Evolutionary conservation across 1,140 invertebrate genomes (phyloP).

Genomic region (Drosophila paulistorum): DNA sequence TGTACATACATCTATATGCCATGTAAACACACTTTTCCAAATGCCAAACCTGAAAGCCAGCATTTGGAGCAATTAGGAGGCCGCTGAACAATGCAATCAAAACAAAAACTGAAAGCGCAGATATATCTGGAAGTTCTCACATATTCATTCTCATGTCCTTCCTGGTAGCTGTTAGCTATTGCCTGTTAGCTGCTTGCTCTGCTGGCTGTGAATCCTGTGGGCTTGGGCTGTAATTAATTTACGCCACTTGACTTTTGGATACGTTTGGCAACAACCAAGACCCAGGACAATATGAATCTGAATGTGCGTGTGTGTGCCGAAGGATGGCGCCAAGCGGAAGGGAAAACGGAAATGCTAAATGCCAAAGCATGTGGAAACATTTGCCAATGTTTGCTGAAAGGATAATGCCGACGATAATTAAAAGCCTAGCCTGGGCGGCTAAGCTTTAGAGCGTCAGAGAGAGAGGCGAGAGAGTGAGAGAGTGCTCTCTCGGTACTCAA

Average conservation of each 20-base stretch:
- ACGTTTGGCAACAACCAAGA: constrained; percentile 26
- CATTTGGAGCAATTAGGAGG: constrained; percentile 27
- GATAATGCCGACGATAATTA: constrained; percentile 51
- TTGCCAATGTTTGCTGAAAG: constrained; percentile 53
- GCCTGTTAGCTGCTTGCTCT: not conserved
- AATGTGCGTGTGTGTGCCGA: not conserved
- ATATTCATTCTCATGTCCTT: constrained; percentile 3
- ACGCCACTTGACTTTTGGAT: constrained; percentile 58
- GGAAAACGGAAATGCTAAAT: constrained; percentile 45
- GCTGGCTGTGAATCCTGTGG: constrained; percentile 11
- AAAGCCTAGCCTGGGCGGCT: constrained; percentile 23
- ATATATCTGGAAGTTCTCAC: constrained; percentile 19
- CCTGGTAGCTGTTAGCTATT: not conserved
- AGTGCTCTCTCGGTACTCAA: not conserved
- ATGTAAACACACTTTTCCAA: not conserved
- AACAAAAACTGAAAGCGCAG: constrained; percentile 15
- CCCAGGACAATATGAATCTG: constrained; percentile 27
- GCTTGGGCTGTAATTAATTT: constrained; percentile 57
- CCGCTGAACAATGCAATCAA: constrained; percentile 14
- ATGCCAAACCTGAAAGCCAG: constrained; percentile 11
- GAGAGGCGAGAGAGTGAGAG: no score
- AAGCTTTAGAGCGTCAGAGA: constrained; percentile 2
- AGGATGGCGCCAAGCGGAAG: constrained; percentile 19
- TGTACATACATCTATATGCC: no score
- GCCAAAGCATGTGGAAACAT: constrained; percentile 61